Conservation (phyloP, 1,140 invertebrate species). For the Drosophila sp. region DNA sequence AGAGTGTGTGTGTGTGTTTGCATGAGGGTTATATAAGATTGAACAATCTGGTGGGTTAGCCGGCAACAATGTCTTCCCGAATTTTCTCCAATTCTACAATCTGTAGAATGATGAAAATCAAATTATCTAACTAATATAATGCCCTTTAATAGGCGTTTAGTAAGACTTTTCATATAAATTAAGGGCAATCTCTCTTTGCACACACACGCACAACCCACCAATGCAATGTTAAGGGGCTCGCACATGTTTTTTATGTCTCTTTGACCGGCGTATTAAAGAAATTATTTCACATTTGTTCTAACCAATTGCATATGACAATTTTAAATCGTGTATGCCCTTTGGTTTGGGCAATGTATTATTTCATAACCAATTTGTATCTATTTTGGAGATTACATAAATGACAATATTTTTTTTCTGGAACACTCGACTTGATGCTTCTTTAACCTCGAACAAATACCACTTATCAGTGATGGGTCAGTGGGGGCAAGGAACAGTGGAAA, state of each 20-base stretch:
- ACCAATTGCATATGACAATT: conserved; percentile 1
- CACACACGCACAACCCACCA: conserved; percentile 4
- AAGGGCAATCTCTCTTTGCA: background rate
- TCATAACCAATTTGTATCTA: conserved; percentile 44
- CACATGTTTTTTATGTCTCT: conserved; percentile 60
- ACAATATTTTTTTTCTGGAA: conserved; percentile 61
- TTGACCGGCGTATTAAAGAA: conserved; percentile 27
- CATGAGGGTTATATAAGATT: conserved; percentile 60
- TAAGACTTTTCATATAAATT: background rate
- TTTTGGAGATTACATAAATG: conserved; percentile 64
- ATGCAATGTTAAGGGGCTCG: conserved; percentile 18
- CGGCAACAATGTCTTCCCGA: conserved; percentile 55
- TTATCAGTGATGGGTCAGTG: conserved; percentile 9
- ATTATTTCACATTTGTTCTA: conserved; percentile 48
- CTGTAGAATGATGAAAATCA: background rate
- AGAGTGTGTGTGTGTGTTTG: conserved; percentile 21
- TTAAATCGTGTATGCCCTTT: background rate
- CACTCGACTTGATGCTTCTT: conserved; percentile 30
- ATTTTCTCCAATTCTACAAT: conserved; percentile 40
- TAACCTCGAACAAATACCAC: conserved; percentile 9
- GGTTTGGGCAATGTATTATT: conserved; percentile 17
- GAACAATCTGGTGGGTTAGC: conserved; percentile 32
- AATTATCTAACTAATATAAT: conserved; percentile 10
- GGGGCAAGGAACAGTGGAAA: conserved; percentile 14
- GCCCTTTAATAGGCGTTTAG: background rate